Conservation (phyloP, 2,113 vertebrate genomes). For the Lichenostomus cassidix region DNA sequence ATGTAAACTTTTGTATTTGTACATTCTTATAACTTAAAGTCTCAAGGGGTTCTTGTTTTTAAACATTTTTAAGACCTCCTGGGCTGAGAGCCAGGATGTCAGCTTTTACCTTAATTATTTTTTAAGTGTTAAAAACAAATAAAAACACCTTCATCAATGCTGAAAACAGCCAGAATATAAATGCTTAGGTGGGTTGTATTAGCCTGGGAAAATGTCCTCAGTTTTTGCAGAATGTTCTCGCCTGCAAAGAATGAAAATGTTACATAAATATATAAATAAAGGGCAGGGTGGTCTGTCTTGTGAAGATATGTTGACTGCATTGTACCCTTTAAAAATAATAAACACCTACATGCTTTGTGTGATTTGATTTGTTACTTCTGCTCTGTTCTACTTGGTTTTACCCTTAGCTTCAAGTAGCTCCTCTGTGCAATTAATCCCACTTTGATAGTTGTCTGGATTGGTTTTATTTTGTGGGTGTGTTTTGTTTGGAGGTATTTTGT, state of each 20-base stretch:
- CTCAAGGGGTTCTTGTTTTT: neutral
- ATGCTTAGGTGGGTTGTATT: neutral
- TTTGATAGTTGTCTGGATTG: accelerated
- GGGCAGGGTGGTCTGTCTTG: neutral
- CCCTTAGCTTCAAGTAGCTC: neutral
- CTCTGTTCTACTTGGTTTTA: neutral
- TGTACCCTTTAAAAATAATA: neutral
- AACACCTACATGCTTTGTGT: neutral
- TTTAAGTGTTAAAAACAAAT: neutral
- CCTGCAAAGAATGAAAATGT: neutral
- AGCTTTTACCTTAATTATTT: neutral
- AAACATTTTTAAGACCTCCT: neutral
- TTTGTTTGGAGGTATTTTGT: accelerated
- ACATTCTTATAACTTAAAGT: neutral
- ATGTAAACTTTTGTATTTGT: neutral
- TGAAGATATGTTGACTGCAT: neutral
- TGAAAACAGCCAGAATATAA: neutral
- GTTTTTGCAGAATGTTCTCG: neutral
- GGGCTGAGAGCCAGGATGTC: neutral
- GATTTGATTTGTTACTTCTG: neutral
- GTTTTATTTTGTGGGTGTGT: neutral
- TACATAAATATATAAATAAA: neutral
- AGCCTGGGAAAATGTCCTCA: neutral
- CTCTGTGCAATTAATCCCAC: neutral
- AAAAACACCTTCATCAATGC: neutral